phyloP scores from a whole-genome alignment of 1,140 invertebrate genomes.

The Ceratina australensis region DNA sequence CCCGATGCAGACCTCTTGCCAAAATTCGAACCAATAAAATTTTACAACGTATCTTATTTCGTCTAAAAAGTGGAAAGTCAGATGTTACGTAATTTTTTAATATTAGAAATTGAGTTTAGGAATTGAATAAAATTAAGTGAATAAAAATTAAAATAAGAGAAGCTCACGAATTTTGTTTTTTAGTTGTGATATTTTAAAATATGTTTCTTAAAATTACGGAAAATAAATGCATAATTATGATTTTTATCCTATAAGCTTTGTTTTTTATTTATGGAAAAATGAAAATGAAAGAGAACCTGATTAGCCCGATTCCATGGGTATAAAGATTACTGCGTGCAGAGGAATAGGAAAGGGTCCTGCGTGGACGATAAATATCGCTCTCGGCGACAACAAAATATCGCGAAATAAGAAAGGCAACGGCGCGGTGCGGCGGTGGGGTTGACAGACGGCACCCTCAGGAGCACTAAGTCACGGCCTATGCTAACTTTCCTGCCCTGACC shows the following conservation, averaged over 20 bases:
- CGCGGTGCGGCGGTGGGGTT: slow-evolving; percentile 40
- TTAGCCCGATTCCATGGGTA: slow-evolving; percentile 7
- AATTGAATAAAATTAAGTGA: too few relatives aligned
- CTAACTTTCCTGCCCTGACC: slow-evolving; percentile 64
- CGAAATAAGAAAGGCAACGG: slow-evolving; percentile 68
- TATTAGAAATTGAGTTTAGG: too few relatives aligned
- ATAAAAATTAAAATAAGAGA: too few relatives aligned
- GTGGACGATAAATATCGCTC: slow-evolving; percentile 69
- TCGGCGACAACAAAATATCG: slow-evolving; percentile 70
- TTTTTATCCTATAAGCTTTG: too few relatives aligned
- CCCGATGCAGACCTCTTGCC: not conserved
- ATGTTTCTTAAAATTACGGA: too few relatives aligned
- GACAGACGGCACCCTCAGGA: slow-evolving; percentile 76
- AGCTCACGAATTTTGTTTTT: too few relatives aligned
- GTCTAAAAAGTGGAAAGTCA: too few relatives aligned
- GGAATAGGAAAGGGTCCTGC: slow-evolving; percentile 23
- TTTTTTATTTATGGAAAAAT: too few relatives aligned
- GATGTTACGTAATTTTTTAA: too few relatives aligned
- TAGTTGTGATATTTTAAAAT: too few relatives aligned
- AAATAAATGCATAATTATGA: too few relatives aligned
- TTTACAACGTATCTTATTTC: not conserved
- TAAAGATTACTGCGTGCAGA: slow-evolving; percentile 33
- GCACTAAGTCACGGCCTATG: slow-evolving; percentile 75
- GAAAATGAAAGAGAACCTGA: not conserved
- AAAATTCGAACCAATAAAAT: slow-evolving; percentile 26